phyloP scores from a whole-genome alignment of 2,797 vertebrate species.

The Centroberyx gerrardi region DNA sequence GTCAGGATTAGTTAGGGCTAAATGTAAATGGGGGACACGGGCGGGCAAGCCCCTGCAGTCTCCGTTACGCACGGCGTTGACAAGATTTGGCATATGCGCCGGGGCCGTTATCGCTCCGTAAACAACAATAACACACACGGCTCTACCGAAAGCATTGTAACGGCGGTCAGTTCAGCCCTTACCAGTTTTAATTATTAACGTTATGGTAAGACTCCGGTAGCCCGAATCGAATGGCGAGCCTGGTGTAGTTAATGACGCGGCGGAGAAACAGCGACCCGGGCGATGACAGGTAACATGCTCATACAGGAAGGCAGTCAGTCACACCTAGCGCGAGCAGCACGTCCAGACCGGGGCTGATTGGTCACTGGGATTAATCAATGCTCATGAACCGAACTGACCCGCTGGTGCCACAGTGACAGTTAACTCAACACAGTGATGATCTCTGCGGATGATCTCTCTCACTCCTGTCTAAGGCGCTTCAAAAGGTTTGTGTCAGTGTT shows the following conservation, averaged over 20 bases:
- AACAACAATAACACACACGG: not conserved
- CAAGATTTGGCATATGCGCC: conserved; percentile 22
- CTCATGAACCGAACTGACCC: not conserved
- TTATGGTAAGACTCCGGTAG: conserved; percentile 57
- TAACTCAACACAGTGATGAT: not conserved
- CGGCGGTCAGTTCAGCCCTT: conserved; percentile 25
- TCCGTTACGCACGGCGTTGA: conserved; percentile 57
- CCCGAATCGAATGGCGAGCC: conserved; percentile 24
- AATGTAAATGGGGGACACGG: conserved; percentile 53
- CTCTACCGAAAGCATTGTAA: not conserved
- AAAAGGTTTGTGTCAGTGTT: not conserved
- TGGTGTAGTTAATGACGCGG: conserved; percentile 51
- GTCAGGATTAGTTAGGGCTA: conserved; percentile 65
- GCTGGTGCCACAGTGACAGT: not conserved
- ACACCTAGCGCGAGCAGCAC: conserved; percentile 53
- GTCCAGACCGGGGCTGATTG: conserved; percentile 45
- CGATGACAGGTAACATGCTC: conserved; percentile 66
- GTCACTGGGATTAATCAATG: conserved; percentile 6
- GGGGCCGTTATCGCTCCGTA: conserved; percentile 15
- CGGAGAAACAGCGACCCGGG: conserved; percentile 39
- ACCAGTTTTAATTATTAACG: conserved; percentile 74
- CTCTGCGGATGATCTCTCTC: not conserved
- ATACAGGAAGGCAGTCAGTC: conserved; percentile 59
- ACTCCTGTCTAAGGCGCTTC: not conserved
- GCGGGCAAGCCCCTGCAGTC: conserved; percentile 36